phyloP scores from a whole-genome alignment of 2,797 vertebrate genomes.

The Cyclopterus lumpus region DNA sequence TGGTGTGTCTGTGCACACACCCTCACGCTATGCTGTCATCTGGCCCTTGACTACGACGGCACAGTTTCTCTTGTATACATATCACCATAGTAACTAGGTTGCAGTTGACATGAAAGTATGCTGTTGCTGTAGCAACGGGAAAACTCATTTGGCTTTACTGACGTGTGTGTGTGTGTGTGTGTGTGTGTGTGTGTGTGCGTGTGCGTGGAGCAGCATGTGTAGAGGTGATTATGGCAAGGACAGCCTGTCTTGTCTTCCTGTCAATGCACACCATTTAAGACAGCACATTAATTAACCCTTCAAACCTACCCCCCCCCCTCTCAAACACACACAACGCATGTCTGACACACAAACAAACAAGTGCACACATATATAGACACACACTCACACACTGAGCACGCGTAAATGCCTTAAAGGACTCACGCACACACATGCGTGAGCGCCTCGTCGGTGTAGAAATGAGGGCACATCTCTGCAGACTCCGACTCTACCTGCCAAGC shows the following conservation, averaged over 20 bases:
- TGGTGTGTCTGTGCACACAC: slow-evolving; percentile 37
- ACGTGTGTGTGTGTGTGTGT: slow-evolving; percentile 45
- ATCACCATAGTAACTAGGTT: slow-evolving; percentile 92
- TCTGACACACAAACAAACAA: slow-evolving; percentile 56
- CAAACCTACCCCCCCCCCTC: slow-evolving; percentile 64
- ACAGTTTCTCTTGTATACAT: slow-evolving; percentile 93
- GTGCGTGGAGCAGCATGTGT: slow-evolving; percentile 50
- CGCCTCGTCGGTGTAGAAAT: slow-evolving; percentile 65
- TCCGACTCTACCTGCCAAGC: slow-evolving; percentile 80
- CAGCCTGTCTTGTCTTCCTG: slow-evolving; percentile 75
- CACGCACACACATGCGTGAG: slow-evolving; percentile 21
- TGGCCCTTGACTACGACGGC: slow-evolving; percentile 90
- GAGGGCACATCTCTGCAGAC: slow-evolving; percentile 82
- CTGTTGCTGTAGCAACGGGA: slow-evolving; percentile 94
- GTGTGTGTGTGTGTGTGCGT: slow-evolving; percentile 45
- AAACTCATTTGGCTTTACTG: slow-evolving; percentile 90
- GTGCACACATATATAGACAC: slow-evolving; percentile 1
- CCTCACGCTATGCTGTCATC: slow-evolving; percentile 88
- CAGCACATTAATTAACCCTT: slow-evolving; percentile 81
- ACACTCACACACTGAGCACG: slow-evolving; percentile 39
- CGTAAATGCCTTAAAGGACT: slow-evolving; percentile 63
- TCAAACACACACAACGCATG: slow-evolving; percentile 3
- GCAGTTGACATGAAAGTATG: slow-evolving; percentile 97
- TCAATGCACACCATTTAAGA: slow-evolving; percentile 78
- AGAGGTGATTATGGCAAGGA: slow-evolving; percentile 81